Evolutionary conservation across 2,888 invertebrate species (phyloP), one percentile per base, ranked within the genome.

Genomic region (Caenorhabditis wallacei): DNA sequence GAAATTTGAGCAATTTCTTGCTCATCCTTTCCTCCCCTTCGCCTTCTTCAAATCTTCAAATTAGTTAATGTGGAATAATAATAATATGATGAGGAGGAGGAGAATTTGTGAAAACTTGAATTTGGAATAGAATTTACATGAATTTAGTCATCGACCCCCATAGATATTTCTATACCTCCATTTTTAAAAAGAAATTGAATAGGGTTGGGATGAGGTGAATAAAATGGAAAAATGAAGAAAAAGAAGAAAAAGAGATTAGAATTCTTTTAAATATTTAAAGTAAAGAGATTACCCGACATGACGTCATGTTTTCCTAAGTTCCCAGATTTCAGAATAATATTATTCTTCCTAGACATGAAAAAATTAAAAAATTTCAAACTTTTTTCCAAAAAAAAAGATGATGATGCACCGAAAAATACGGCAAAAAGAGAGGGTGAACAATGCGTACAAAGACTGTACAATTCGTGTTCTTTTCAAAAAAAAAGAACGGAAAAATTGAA

Each of bases 51-150:
- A 61, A 37, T 63, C 63, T 74, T 64, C n/a, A 64, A 75, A 75
- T 66, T 64, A 70, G 70, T 57, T 43, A 70, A 66, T 66, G 53
- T 53, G 53, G 46, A 53, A 24, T 24, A 53, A 53, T 51, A 57
- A 11, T 37, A 20, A 53, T 7, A 40, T 54, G 30, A 30, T n/a
- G n/a, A n/a, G n/a, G 24, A 46, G 26, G 20, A 35, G 11, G 61
- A 40, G 53, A 51, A 59, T 63, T 74, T 54, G 4, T 53, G 70
- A 56, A 66, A 75, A 75, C 57, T 61, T 26, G 24, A 24, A 30
- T 26, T 26, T 18, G 46, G 78, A 69, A 78, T 78, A 78, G 69
- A 78, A 78, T 78, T 78, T 54, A 54, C 78, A 78, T 78, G 56
- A 78, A 78, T 78, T 69, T 78, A 30, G 3, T 30, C 30, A 5